A percentile compares a stretch with the other conserved stretches of the same genome.
phyloP scores from a whole-genome alignment of 1,140 invertebrate genomes.

The Hypothenemus hampei region DNA sequence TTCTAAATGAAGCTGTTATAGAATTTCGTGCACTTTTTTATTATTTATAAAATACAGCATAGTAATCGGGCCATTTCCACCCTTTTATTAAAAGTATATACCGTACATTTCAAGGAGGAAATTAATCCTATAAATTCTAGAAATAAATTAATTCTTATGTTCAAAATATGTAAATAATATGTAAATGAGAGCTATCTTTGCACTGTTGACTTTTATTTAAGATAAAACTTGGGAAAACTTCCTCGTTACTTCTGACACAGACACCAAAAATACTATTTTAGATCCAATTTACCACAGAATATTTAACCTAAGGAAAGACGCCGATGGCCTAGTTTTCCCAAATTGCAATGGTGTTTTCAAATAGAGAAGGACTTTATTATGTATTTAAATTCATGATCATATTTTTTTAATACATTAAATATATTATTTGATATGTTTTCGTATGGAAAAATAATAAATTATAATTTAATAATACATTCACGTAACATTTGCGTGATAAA shows the following conservation, averaged over 20 bases:
- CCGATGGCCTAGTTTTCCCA: constrained; percentile 5
- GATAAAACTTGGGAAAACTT: constrained; percentile 27
- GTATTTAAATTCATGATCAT: too few species aligned
- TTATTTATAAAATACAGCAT: too few species aligned
- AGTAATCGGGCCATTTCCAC: too few species aligned
- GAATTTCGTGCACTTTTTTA: too few species aligned
- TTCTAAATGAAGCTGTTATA: too few species aligned
- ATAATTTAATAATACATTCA: neutral
- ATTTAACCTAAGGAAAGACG: constrained; percentile 11
- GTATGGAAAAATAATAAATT: neutral
- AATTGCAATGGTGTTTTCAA: too few species aligned
- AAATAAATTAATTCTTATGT: constrained; percentile 29
- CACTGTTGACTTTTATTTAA: constrained; percentile 29
- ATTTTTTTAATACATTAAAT: too few species aligned
- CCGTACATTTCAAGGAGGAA: too few species aligned
- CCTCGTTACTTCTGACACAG: constrained; percentile 19
- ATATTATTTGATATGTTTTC: too few species aligned
- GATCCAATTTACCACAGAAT: constrained; percentile 24
- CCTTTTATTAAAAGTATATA: too few species aligned
- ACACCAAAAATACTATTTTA: constrained; percentile 29
- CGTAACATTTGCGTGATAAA: neutral
- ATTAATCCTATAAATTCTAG: constrained; percentile 26
- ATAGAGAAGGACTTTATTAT: too few species aligned
- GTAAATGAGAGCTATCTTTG: constrained; percentile 20
- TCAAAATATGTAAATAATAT: constrained; percentile 28